A percentile compares a stretch with the other conserved stretches of the same genome.
phyloP scores from a whole-genome alignment of 1,140 invertebrate genomes.

The Anoplophora glabripennis region DNA sequence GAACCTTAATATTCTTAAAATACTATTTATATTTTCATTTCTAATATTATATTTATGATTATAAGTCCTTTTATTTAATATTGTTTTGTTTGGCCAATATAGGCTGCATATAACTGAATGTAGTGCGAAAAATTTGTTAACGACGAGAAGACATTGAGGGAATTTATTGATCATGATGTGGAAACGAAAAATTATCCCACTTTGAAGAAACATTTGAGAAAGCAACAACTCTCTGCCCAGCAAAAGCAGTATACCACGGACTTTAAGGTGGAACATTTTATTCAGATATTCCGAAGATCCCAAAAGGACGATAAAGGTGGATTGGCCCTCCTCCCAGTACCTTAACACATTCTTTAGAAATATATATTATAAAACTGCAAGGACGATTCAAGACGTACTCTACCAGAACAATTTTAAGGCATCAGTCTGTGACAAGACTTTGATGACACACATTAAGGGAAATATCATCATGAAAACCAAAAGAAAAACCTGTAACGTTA shows the following conservation, averaged over 20 bases:
- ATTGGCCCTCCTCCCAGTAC: neutral
- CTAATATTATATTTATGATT: too few relatives aligned
- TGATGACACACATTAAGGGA: too few relatives aligned
- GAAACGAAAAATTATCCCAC: constrained; percentile 56
- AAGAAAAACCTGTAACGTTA: too few relatives aligned
- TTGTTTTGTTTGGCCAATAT: too few relatives aligned
- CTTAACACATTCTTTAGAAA: constrained; percentile 15
- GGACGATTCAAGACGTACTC: neutral
- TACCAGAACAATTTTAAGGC: constrained; percentile 28
- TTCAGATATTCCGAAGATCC: constrained; percentile 36
- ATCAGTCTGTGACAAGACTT: constrained; percentile 42
- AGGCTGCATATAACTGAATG: constrained; percentile 51
- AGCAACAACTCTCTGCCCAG: constrained; percentile 42
- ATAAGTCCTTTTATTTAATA: too few relatives aligned
- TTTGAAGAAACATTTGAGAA: constrained; percentile 50
- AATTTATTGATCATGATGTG: constrained; percentile 46
- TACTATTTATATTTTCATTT: too few relatives aligned
- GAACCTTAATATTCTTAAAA: too few relatives aligned
- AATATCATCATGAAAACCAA: too few relatives aligned
- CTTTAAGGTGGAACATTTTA: constrained; percentile 55
- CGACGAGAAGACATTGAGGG: constrained; percentile 28
- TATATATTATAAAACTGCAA: constrained; percentile 9
- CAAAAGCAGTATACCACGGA: constrained; percentile 50
- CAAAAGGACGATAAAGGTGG: neutral
- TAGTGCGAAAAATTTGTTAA: constrained; percentile 30